Percentiles rank a stretch among this genome's conserved stretches.
Conservation (phyloP, 2,888 invertebrate genomes). For the Galeopsomyia nigrocyanea region DNA sequence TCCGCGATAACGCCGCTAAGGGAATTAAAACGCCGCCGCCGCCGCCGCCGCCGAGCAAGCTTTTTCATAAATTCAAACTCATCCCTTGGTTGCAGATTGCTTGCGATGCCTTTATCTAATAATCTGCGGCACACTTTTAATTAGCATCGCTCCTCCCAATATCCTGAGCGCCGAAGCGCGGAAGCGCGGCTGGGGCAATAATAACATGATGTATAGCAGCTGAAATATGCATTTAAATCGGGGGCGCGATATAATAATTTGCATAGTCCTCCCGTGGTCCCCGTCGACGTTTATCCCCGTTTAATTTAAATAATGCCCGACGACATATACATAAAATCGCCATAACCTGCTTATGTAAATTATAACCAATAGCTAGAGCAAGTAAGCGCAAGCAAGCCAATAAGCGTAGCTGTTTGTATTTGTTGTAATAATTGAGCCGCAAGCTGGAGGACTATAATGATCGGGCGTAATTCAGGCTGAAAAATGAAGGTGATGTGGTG, state of each 20-base stretch:
- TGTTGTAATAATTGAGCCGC: no score
- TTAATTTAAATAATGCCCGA: conserved; percentile 69
- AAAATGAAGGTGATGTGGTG: conserved; percentile 11
- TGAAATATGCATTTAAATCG: conserved; percentile 70
- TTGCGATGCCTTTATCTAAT: background rate
- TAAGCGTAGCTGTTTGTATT: no score
- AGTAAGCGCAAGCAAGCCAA: conserved; percentile 28
- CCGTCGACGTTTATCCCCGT: conserved; percentile 66
- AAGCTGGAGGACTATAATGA: no score
- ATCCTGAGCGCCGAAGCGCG: background rate
- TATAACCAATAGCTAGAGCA: conserved; percentile 64
- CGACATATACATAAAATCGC: conserved; percentile 68
- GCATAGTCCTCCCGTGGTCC: conserved; percentile 62
- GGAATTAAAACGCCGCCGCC: conserved; percentile 65
- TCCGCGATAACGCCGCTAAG: conserved; percentile 63
- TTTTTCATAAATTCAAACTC: conserved; percentile 39
- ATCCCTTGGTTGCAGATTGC: background rate
- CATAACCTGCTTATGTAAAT: conserved; percentile 68
- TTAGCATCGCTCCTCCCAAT: background rate
- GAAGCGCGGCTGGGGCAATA: conserved; percentile 62
- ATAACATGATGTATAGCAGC: conserved; percentile 69
- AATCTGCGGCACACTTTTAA: background rate
- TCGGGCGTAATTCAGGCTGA: background rate
- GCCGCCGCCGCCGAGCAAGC: conserved; percentile 9
- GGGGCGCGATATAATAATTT: conserved; percentile 69